phyloP scores from a whole-genome alignment of 2,888 invertebrate species.

The Cyclophora punctaria region DNA sequence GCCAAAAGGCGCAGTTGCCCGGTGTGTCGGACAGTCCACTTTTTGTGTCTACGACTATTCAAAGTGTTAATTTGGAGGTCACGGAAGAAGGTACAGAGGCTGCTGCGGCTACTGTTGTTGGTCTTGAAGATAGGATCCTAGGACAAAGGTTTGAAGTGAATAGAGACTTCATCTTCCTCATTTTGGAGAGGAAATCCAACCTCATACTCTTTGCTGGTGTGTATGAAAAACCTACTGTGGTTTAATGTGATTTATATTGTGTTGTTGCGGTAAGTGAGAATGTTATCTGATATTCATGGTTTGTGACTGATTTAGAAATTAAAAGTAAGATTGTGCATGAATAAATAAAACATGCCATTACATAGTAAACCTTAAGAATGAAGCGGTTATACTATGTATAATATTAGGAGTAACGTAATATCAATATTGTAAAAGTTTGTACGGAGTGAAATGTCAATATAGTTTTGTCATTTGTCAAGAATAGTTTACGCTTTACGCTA shows the following conservation, averaged over 20 bases:
- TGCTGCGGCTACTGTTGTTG: slow-evolving; percentile 74
- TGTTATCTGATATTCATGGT: not conserved
- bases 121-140: slow-evolving; percentile 57
- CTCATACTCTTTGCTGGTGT: slow-evolving; percentile 78
- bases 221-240: slow-evolving; percentile 44
- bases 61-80: slow-evolving; percentile 82
- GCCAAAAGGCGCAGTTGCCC: slow-evolving; percentile 70
- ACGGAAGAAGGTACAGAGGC: slow-evolving; percentile 84
- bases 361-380: no score
- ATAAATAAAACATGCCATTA: no score
- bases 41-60: slow-evolving; percentile 77
- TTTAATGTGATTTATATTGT: slow-evolving; percentile 8
- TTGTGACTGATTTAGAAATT: no score
- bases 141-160: slow-evolving; percentile 77
- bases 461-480: no score
- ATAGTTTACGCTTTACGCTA: no score
- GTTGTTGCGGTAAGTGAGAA: not conserved
- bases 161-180: slow-evolving; percentile 79
- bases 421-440: no score
- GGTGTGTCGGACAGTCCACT: slow-evolving; percentile 74
- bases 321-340: no score
- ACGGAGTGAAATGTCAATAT: no score
- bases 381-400: no score
- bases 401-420: no score
- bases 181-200: slow-evolving; percentile 76